Evolutionary conservation across 1,140 invertebrate genomes (phyloP), one percentile per base, ranked within the genome.

Genomic region (Cyrtorhinus lividipennis): DNA sequence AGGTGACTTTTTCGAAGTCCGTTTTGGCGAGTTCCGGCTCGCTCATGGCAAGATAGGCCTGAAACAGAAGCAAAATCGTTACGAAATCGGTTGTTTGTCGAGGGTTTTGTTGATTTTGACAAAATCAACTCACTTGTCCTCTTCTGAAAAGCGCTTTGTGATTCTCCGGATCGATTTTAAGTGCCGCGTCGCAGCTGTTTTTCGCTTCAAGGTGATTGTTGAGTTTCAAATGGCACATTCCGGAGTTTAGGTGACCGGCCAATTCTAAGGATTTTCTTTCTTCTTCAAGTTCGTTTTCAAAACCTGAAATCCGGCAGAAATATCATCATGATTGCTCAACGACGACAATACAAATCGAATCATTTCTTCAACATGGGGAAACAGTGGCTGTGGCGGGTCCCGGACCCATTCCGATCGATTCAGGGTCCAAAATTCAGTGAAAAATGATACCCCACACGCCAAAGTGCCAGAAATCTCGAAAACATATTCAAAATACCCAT

Each of bases 131-230:
- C 72, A 83, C 81, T 72, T 88, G 84, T 0, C 91, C 95, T 66
- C 89, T 77, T 69, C 95, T 81, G 71, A 93, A 99, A 0, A 91
- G 74, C 0, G 86, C 95, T 74, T 99, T 98, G 2, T 90, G 85
- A 76, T 90, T 96, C 8, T 82, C 80, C 0, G 79, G 71, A 71
- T 93, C 86, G 3, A 91, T 67, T 56, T 84, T 80, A 1, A 97
- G 72, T 2, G 84, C 91, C 68, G 84, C 82, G 18, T 82, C 80
- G 63, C 83, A 82, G 38, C 82, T 75, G 53, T 86, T 79, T 64
- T 83, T 83, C 1, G 87, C 90, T 64, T 88, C 81, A 24, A 81
- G 73, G 64, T 81, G 74, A 61, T 94, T 80, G n/a, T 85, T 79
- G 13, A 81, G 73, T 74, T 98, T 97, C 22, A 96, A 74, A 70